Evolutionary conservation across 2,888 invertebrate species (phyloP).

Genomic region (Andrena haemorrhoa): DNA sequence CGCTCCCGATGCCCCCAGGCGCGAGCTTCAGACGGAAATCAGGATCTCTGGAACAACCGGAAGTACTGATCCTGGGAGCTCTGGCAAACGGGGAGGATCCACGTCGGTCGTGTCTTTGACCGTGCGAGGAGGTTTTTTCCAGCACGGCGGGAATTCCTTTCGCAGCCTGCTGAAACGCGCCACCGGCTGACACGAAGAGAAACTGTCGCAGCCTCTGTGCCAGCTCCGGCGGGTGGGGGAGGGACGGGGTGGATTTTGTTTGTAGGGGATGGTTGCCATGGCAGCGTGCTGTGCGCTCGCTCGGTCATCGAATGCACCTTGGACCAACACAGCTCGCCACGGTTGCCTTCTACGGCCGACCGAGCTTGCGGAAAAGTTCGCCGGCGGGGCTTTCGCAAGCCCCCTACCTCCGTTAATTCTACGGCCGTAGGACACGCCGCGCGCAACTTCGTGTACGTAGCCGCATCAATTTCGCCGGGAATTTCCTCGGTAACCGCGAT

Average conservation of each 20-base stretch:
- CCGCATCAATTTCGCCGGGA: slow-evolving; percentile 22
- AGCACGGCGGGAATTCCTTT: slow-evolving; percentile 48
- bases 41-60: slow-evolving; percentile 25
- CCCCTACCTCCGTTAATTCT: slow-evolving; percentile 10
- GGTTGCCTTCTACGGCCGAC: slow-evolving; percentile 40
- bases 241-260: slow-evolving; percentile 72
- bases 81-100: not conserved
- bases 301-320: slow-evolving; percentile 73
- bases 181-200: slow-evolving; percentile 25
- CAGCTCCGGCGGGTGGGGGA: not conserved
- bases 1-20: not conserved
- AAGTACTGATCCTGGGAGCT: slow-evolving; percentile 21
- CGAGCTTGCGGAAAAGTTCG: slow-evolving; percentile 63
- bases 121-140: slow-evolving; percentile 25
- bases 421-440: slow-evolving; percentile 11
- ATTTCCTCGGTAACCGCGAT: slow-evolving; percentile 7
- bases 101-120: slow-evolving; percentile 17
- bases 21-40: slow-evolving; percentile 10
- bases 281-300: slow-evolving; percentile 62
- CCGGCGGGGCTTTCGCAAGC: slow-evolving; percentile 54
- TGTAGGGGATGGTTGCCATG: slow-evolving; percentile 76
- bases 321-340: slow-evolving; percentile 43
- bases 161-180: slow-evolving; percentile 28
- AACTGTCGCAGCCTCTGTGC: slow-evolving; percentile 15
- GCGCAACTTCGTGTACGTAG: slow-evolving; percentile 15